Conservation (phyloP, 2,888 invertebrate genomes). For the Monoplex corrugatus region DNA sequence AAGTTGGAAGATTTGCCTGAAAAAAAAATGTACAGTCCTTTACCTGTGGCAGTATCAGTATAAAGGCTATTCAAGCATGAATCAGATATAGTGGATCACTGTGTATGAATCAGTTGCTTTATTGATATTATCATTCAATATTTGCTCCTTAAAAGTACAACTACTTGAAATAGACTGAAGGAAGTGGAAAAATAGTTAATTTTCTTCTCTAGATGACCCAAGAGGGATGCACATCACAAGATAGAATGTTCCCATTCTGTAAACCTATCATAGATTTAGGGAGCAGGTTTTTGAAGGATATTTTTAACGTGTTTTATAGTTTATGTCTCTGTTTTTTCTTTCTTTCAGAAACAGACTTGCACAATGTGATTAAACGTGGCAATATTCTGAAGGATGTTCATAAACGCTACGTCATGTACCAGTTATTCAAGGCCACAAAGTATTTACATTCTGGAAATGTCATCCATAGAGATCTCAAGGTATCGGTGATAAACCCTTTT, state of each 20-base stretch:
- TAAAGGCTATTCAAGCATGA: too few species aligned
- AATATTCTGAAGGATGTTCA: slow-evolving; percentile 96
- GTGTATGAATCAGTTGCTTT: too few species aligned
- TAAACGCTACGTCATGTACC: slow-evolving; percentile 98
- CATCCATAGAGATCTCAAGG: slow-evolving; percentile 96
- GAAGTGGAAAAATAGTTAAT: not conserved
- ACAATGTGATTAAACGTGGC: slow-evolving; percentile 96
- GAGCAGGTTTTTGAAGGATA: too few species aligned
- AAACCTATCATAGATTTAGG: not conserved
- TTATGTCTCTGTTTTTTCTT: not conserved
- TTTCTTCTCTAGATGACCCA: not conserved
- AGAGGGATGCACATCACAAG: not conserved
- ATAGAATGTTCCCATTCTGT: not conserved
- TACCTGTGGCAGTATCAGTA: too few species aligned
- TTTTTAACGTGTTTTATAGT: too few species aligned
- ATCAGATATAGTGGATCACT: too few species aligned
- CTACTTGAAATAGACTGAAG: too few species aligned
- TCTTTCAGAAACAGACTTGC: slow-evolving; percentile 92
- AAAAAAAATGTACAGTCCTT: too few species aligned
- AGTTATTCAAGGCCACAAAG: slow-evolving; percentile 95
- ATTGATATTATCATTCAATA: too few species aligned
- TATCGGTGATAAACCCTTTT: slow-evolving; percentile 66
- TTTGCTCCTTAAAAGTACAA: too few species aligned
- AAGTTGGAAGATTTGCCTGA: too few species aligned
- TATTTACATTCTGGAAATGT: slow-evolving; percentile 99